Base-by-base conservation (phyloP, 2,113 vertebrate genomes). In the Crotalus tigris region DNA sequence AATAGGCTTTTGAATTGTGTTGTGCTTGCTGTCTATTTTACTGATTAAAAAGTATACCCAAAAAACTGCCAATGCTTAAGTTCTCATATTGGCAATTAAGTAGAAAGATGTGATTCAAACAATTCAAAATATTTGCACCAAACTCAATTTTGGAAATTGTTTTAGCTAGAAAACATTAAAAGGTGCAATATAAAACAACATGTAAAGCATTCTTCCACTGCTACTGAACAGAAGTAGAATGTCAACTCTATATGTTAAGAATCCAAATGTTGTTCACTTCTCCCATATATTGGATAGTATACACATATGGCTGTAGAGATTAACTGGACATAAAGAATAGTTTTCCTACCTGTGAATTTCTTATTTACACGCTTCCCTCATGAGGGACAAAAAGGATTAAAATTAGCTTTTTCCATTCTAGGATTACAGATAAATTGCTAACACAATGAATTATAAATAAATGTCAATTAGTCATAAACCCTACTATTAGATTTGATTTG, bases 161-260 rank as follows among this genome's bases (percentile, higher is more conserved):
- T 92, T 55, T 69, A 89, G 39, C n/a, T 58, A 46, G 39, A 44
- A 59, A 54, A n/a, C 17, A 51, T 5, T 2, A 51, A 75, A 51
- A 75, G 12, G 3, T 39, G 11, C 33, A n/a, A 55, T 17, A 9
- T 24, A 44, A 55, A 75, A 75, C n/a, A 75, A n/a, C 24, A 64
- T 33, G 6, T 1, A 88, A 3, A 12, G 29, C 58, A 75, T 51
- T 57, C 10, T 59, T 64, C 11, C 13, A 44, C 19, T 81, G 53
- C 12, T 57, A 26, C 95, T 96, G 94, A 95, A 53, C 57, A 94
- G 46, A 89, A 51, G 92, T 46, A 81, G 13, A 24, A 92, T 12
- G 19, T 58, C n/a, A 57, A 29, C 5, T 88, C 23, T 7, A 19
- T 17, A 44, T 91, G 8, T 91, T 1, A 85, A 44, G 13, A 85